Percentiles rank a stretch among this genome's conserved stretches.
Evolutionary conservation across 2,113 vertebrate genomes (phyloP).

Genomic region (Riparia riparia): DNA sequence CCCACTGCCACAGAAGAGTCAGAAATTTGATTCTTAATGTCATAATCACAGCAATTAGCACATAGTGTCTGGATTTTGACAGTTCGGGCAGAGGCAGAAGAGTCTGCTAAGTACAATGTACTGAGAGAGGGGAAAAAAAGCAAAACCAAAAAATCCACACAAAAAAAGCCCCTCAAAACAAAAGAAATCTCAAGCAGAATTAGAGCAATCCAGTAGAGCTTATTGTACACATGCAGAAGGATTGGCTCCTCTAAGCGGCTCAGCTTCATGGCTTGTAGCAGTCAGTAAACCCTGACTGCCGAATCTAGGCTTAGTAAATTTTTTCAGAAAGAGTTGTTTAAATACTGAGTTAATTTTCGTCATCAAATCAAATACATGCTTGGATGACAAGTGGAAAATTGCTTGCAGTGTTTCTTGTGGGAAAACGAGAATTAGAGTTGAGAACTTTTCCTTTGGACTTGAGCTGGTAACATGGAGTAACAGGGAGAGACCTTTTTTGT

Average conservation of each 20-base stretch:
- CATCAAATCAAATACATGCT: not conserved
- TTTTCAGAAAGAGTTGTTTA: not conserved
- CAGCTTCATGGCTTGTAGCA: not conserved
- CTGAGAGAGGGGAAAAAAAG: not conserved
- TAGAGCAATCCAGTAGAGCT: not conserved
- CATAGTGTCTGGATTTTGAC: not conserved
- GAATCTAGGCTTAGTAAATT: not conserved
- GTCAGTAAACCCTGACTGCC: not conserved
- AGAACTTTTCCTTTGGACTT: not conserved
- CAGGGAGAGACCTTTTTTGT: not conserved
- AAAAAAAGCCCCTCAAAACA: not conserved
- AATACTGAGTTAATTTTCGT: not conserved
- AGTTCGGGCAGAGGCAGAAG: not conserved
- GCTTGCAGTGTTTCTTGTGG: not conserved
- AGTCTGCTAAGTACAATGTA: not conserved
- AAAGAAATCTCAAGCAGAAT: not conserved
- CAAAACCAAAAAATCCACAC: not conserved
- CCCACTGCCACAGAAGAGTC: not conserved
- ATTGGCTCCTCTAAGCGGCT: not conserved
- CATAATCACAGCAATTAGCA: conserved; percentile 52
- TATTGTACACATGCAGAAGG: not conserved
- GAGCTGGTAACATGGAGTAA: not conserved
- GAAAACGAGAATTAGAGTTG: not conserved
- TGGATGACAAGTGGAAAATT: not conserved
- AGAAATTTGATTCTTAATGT: conserved; percentile 38